Percentiles rank a stretch among this genome's conserved stretches.
Evolutionary conservation across 2,113 vertebrate genomes (phyloP).

Genomic region (Macaca mulatta): DNA sequence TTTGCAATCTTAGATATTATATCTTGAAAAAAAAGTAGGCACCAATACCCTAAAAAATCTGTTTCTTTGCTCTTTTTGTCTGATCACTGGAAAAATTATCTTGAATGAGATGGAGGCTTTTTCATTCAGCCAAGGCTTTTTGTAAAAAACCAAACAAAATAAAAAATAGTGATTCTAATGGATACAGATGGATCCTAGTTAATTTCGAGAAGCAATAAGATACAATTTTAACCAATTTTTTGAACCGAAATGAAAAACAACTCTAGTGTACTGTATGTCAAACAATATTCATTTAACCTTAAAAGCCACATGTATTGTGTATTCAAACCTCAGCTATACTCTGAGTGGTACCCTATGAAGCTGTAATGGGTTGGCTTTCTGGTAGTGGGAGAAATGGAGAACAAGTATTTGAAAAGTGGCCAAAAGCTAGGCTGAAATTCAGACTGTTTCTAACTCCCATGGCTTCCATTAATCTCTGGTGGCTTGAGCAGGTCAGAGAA

Average conservation of each 20-base stretch:
- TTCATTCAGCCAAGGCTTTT: slow-evolving; percentile 44
- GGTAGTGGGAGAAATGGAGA: slow-evolving; percentile 58
- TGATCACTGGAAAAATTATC: slow-evolving; percentile 17
- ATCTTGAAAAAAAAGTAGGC: not conserved
- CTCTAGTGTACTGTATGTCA: slow-evolving; percentile 64
- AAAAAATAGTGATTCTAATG: slow-evolving; percentile 57
- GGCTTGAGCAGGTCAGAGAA: slow-evolving; percentile 44
- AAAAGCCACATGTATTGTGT: slow-evolving; percentile 74
- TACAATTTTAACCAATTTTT: slow-evolving; percentile 74
- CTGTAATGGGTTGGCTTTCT: slow-evolving; percentile 61
- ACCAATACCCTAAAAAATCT: not conserved
- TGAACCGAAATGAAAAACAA: slow-evolving; percentile 70
- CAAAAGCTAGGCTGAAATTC: slow-evolving; percentile 56
- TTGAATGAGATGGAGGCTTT: not conserved
- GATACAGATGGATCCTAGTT: slow-evolving; percentile 65
- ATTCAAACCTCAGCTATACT: slow-evolving; percentile 68
- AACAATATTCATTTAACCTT: slow-evolving; percentile 76
- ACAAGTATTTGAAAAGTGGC: slow-evolving; percentile 69
- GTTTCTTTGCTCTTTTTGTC: not conserved
- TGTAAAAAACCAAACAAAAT: not conserved
- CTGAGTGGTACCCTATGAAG: slow-evolving; percentile 62
- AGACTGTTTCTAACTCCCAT: slow-evolving; percentile 57
- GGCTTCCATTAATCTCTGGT: slow-evolving; percentile 62
- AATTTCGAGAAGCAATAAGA: slow-evolving; percentile 71
- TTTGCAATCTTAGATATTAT: not conserved